These are phyloP conservation scores for Parthenolecanium corni DNA, from an alignment of 2,888 invertebrate genomes.

Conservation along the genomic window DNA sequence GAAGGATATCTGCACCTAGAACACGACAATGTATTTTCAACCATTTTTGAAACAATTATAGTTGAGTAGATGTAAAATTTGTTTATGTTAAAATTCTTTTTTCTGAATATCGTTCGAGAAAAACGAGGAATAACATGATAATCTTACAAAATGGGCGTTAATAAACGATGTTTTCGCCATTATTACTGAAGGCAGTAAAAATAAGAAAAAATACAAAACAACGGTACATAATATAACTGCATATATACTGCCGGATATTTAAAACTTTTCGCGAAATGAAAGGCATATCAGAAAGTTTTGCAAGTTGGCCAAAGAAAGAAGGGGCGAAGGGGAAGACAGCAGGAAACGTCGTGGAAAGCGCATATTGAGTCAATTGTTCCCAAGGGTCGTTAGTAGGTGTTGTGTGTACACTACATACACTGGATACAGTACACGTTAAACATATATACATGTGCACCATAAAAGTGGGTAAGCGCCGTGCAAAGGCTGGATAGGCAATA, in stretches of 20 bases:
- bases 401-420: too few species aligned
- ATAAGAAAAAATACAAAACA: too few species aligned
- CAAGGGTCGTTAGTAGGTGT: constrained; percentile 30
- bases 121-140: not conserved
- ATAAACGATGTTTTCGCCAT: not conserved
- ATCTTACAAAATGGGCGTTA: not conserved
- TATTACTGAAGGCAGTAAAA: too few species aligned
- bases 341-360: constrained; percentile 11
- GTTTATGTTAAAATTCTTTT: too few species aligned
- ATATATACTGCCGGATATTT: constrained; percentile 4
- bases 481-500: not conserved
- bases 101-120: too few species aligned
- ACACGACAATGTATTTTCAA: too few species aligned
- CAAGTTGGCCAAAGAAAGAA: constrained; percentile 7
- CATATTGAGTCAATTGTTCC: constrained; percentile 31
- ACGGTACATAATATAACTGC: too few species aligned
- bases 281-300: constrained; percentile 12
- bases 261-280: constrained; percentile 2
- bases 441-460: too few species aligned
- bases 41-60: too few species aligned
- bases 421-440: not conserved
- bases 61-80: too few species aligned
- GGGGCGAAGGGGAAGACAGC: not conserved
- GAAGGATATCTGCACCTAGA: too few species aligned
- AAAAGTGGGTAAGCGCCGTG: too few species aligned